phyloP scores from a whole-genome alignment of 2,888 invertebrate species.

The Dryobota labecula region DNA sequence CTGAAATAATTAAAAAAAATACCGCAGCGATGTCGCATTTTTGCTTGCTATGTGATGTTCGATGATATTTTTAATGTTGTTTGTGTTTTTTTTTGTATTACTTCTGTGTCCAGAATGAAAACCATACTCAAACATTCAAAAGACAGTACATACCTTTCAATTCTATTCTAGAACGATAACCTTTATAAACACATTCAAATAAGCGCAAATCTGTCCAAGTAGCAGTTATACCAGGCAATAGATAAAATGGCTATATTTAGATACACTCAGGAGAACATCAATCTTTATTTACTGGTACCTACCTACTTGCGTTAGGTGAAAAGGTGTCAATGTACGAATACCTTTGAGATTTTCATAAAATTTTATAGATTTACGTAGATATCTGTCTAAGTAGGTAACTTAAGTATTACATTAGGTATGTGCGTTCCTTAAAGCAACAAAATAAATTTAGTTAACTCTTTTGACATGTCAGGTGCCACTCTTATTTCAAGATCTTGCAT shows the following conservation, averaged over 20 bases:
- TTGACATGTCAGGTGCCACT: no score
- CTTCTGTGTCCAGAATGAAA: neutral
- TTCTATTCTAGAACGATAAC: neutral
- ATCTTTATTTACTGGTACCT: slow-evolving; percentile 16
- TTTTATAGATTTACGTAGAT: no score
- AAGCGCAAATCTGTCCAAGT: slow-evolving; percentile 8
- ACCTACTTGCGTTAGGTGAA: neutral
- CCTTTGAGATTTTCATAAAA: no score
- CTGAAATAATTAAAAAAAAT: no score
- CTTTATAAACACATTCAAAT: neutral
- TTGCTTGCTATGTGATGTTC: no score
- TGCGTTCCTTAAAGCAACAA: no score
- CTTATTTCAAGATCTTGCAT: no score
- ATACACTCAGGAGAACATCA: slow-evolving; percentile 36
- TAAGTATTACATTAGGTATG: no score
- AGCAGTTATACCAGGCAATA: neutral
- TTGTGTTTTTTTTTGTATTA: no score
- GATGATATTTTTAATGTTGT: neutral
- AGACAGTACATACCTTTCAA: neutral
- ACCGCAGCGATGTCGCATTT: no score
- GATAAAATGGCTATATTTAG: slow-evolving; percentile 30
- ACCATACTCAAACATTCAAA: neutral
- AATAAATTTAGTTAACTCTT: no score
- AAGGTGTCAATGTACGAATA: slow-evolving; percentile 34
- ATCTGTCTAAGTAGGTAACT: no score